phyloP scores from a whole-genome alignment of 2,888 invertebrate species.

The Chrysotoxum bicinctum region DNA sequence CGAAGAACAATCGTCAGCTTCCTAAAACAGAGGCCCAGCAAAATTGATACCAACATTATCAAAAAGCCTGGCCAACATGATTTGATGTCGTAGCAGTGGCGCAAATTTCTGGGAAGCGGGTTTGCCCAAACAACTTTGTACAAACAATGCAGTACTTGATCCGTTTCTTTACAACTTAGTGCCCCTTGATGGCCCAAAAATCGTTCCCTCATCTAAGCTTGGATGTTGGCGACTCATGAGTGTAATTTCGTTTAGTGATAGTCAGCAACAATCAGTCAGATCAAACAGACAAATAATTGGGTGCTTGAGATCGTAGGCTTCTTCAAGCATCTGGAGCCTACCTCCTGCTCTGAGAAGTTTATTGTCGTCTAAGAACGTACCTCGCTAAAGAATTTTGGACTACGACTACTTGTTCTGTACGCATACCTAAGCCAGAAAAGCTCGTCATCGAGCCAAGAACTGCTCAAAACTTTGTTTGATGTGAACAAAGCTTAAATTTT shows the following conservation, averaged over 20 bases:
- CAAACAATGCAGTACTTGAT: conserved; percentile 22
- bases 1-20: background rate
- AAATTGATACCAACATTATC: conserved; percentile 9
- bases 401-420: no score
- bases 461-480: conserved; percentile 7
- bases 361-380: conserved; percentile 10
- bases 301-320: conserved; percentile 14
- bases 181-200: conserved; percentile 35
- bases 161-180: conserved; percentile 19
- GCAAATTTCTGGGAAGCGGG: conserved; percentile 24
- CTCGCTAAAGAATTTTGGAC: no score
- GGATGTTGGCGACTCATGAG: background rate
- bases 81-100: conserved; percentile 9
- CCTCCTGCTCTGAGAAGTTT: conserved; percentile 4
- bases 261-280: conserved; percentile 14
- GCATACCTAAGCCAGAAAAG: no score
- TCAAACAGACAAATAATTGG: conserved; percentile 5
- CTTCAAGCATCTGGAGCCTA: conserved; percentile 26
- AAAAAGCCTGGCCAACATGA: background rate
- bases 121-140: conserved; percentile 12
- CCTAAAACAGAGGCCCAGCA: background rate
- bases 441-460: conserved; percentile 26
- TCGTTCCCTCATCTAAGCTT: conserved; percentile 27
- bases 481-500: conserved; percentile 20
- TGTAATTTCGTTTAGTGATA: conserved; percentile 12